Percentiles rank a stretch among this genome's conserved stretches.
phyloP scores from a whole-genome alignment of 2,113 vertebrate species.

The Triplophysa rosa region DNA sequence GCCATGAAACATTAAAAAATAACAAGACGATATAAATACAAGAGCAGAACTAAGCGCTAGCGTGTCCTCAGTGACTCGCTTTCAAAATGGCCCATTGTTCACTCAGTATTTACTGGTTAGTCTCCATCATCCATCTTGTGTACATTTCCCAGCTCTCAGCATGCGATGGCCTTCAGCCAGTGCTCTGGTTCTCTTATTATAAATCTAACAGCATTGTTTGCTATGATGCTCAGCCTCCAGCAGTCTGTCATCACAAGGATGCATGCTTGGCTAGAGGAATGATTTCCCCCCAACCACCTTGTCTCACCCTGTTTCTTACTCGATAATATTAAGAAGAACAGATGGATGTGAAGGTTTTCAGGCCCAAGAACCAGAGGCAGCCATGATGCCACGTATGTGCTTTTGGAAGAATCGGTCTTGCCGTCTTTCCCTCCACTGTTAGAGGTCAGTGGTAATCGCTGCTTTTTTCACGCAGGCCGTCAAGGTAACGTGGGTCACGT shows the following conservation, averaged over 20 bases:
- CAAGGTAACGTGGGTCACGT: slow-evolving; percentile 30
- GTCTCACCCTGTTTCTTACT: slow-evolving; percentile 11
- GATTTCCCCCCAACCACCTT: slow-evolving; percentile 5
- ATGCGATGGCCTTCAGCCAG: slow-evolving; percentile 50
- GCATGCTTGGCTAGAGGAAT: slow-evolving; percentile 29
- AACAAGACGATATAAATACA: slow-evolving; percentile 19
- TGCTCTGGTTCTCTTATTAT: slow-evolving; percentile 30
- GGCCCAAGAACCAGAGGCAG: slow-evolving; percentile 5
- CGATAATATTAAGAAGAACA: slow-evolving; percentile 32
- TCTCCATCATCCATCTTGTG: slow-evolving; percentile 47
- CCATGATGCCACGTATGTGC: slow-evolving; percentile 9
- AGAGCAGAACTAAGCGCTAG: slow-evolving; percentile 13
- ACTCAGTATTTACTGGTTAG: slow-evolving; percentile 27
- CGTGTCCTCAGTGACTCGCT: slow-evolving; percentile 13
- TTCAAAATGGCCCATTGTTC: slow-evolving; percentile 27
- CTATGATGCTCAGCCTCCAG: slow-evolving; percentile 33
- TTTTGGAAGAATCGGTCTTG: not conserved
- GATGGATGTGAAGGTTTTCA: slow-evolving; percentile 27
- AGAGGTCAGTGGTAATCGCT: slow-evolving; percentile 51
- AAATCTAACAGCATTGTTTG: slow-evolving; percentile 52
- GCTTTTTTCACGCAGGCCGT: slow-evolving; percentile 13
- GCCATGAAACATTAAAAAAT: not conserved
- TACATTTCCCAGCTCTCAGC: slow-evolving; percentile 39
- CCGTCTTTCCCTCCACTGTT: slow-evolving; percentile 20
- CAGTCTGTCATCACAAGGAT: slow-evolving; percentile 43